These are phyloP conservation scores for Halcyon badia DNA, from an alignment of 2,797 vertebrate genomes.

Conservation along the genomic window DNA sequence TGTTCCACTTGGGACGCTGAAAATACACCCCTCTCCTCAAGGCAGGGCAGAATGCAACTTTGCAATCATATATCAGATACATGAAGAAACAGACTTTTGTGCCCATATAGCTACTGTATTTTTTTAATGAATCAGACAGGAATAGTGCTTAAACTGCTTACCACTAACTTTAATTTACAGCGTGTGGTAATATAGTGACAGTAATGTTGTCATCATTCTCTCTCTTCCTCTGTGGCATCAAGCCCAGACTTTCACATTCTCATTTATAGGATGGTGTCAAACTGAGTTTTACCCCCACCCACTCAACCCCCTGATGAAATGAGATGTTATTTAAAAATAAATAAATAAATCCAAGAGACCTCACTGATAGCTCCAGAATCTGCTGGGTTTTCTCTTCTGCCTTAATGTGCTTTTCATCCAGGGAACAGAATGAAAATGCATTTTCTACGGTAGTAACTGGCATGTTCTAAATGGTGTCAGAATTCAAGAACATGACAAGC, in stretches of 20 bases:
- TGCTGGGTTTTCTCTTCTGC: constrained; percentile 22
- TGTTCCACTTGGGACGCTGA: background rate
- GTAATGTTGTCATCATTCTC: constrained; percentile 73
- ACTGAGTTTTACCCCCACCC: constrained; percentile 15
- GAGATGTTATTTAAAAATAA: constrained; percentile 10
- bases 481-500: constrained; percentile 80
- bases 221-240: constrained; percentile 66
- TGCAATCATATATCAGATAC: constrained; percentile 27
- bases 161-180: constrained; percentile 68
- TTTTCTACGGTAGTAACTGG: constrained; percentile 72
- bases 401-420: constrained; percentile 37
- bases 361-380: constrained; percentile 13
- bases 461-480: constrained; percentile 74
- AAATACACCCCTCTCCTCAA: background rate
- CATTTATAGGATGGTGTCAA: constrained; percentile 37
- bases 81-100: background rate
- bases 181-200: constrained; percentile 66
- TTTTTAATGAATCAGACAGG: constrained; percentile 71
- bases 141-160: constrained; percentile 50
- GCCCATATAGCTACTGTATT: constrained; percentile 60
- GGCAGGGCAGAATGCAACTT: background rate
- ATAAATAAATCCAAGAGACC: constrained; percentile 7
- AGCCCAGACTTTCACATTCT: constrained; percentile 62
- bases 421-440: constrained; percentile 64
- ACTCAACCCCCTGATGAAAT: background rate